phyloP scores from a whole-genome alignment of 2,888 invertebrate genomes.

The Epistrophe eligans region DNA sequence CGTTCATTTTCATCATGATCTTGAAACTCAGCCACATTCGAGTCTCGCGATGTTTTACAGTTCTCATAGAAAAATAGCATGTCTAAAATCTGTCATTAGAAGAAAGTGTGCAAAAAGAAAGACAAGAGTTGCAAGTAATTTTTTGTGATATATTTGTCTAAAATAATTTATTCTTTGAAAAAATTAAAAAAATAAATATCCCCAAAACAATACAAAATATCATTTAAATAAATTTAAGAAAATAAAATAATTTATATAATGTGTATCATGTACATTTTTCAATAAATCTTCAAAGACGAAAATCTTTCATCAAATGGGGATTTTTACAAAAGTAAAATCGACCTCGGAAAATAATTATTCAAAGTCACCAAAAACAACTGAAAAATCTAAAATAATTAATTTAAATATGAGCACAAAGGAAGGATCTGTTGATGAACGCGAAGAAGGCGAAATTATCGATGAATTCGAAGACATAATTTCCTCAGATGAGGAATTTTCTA shows the following conservation, averaged over 20 bases:
- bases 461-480: conserved; percentile 83
- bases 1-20: background rate
- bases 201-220: background rate
- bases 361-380: conserved; percentile 10
- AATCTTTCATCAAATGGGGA: conserved; percentile 52
- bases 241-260: background rate
- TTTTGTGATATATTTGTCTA: background rate
- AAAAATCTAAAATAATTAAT: conserved; percentile 23
- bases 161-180: background rate
- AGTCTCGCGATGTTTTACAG: conserved; percentile 18
- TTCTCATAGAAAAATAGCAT: background rate
- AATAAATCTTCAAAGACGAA: background rate
- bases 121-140: background rate
- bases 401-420: conserved; percentile 64
- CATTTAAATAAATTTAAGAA: background rate
- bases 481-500: conserved; percentile 82
- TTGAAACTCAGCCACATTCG: background rate
- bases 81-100: conserved; percentile 1
- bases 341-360: conserved; percentile 9
- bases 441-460: conserved; percentile 83
- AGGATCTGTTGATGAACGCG: conserved; percentile 78
- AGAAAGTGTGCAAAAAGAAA: conserved; percentile 20
- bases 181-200: background rate
- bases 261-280: background rate
- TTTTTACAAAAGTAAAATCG: conserved; percentile 44